Conservation (phyloP, 2,888 invertebrate genomes). For the Malthinus seriepunctatus region DNA sequence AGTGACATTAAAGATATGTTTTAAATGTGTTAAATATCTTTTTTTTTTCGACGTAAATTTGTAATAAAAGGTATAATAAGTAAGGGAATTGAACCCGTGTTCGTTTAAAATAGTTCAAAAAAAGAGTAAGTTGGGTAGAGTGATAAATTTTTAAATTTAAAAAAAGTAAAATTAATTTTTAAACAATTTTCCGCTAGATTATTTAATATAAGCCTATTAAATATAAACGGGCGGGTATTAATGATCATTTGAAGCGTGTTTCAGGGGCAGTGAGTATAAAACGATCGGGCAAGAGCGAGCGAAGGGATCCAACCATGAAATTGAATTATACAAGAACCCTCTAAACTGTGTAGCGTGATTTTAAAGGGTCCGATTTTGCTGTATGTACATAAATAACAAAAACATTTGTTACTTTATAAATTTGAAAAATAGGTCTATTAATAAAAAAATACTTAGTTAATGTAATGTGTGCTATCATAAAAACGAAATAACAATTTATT, state of each 20-base stretch:
- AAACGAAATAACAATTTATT: too few species aligned
- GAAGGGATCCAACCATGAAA: conserved; percentile 56
- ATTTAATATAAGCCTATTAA: conserved; percentile 52
- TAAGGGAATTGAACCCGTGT: too few species aligned
- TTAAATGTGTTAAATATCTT: conserved; percentile 19
- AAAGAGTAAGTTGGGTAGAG: background rate
- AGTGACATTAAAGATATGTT: conserved; percentile 24
- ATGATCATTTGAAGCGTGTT: conserved; percentile 40
- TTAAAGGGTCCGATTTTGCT: conserved; percentile 33
- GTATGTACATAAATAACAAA: conserved; percentile 25
- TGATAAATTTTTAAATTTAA: conserved; percentile 14
- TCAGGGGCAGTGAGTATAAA: conserved; percentile 40
- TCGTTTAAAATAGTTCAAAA: too few species aligned
- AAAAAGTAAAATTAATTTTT: conserved; percentile 36
- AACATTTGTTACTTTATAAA: conserved; percentile 9
- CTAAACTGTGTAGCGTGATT: conserved; percentile 31
- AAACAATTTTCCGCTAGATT: conserved; percentile 52
- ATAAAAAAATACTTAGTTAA: conserved; percentile 4
- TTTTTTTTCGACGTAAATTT: background rate
- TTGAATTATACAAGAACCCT: conserved; percentile 52
- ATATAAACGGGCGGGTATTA: conserved; percentile 47
- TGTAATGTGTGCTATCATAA: background rate
- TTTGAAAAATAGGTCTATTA: conserved; percentile 4
- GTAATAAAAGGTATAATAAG: background rate
- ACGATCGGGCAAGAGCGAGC: conserved; percentile 44